These are phyloP conservation scores for Drosophila rhopaloa DNA, from an alignment of 1,140 invertebrate genomes.

Conservation along the genomic window DNA sequence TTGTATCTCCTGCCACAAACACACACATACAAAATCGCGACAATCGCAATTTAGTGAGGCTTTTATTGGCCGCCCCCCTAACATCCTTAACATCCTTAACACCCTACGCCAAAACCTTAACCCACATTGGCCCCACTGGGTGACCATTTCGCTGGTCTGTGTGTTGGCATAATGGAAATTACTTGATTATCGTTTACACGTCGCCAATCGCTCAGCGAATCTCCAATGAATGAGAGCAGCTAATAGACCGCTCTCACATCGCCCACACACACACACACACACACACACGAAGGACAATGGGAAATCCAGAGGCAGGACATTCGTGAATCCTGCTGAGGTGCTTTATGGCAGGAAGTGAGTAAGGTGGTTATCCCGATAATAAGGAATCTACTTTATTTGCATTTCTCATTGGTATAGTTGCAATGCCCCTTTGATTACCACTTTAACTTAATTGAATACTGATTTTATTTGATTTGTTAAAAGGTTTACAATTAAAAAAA, in stretches of 20 bases:
- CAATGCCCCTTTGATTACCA: too few species aligned
- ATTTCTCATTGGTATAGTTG: too few species aligned
- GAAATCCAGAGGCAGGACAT: constrained; percentile 30
- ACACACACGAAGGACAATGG: constrained; percentile 26
- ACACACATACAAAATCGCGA: constrained; percentile 49
- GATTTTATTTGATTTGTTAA: too few species aligned
- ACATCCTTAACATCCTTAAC: constrained; percentile 11
- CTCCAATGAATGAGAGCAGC: constrained; percentile 47
- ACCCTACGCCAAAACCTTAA: constrained; percentile 3
- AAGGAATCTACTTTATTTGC: not conserved
- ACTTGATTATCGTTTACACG: constrained; percentile 82
- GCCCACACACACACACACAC: not conserved
- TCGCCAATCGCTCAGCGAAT: constrained; percentile 74
- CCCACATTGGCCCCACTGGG: constrained; percentile 5
- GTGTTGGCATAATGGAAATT: constrained; percentile 73
- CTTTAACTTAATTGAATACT: too few species aligned
- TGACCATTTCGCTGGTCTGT: constrained; percentile 18
- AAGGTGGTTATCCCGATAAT: constrained; percentile 10
- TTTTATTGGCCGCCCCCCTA: constrained; percentile 59
- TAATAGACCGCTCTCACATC: constrained; percentile 34
- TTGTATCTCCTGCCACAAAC: constrained; percentile 45
- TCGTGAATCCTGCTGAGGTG: constrained; percentile 40
- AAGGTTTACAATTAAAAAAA: too few species aligned
- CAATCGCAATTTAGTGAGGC: constrained; percentile 77
- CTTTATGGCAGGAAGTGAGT: constrained; percentile 7